Conservation (phyloP, 2,113 vertebrate genomes). For the Manacus vitellinus region DNA sequence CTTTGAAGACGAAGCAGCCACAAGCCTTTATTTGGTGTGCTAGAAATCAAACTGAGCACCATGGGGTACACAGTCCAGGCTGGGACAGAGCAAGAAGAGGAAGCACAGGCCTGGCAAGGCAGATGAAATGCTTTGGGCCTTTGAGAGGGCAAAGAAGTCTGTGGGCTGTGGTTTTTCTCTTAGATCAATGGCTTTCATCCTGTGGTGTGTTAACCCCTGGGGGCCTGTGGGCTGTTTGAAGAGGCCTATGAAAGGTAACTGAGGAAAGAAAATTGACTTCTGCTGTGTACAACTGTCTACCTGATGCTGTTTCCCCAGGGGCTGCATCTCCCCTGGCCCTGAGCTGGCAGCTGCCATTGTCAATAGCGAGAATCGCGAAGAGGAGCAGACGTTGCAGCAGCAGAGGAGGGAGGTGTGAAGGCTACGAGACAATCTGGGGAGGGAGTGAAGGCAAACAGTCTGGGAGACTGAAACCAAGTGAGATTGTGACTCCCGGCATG, state of each 20-base stretch:
- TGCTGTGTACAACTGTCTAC: background rate
- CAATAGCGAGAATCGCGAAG: accelerated
- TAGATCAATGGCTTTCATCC: background rate
- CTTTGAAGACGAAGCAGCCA: background rate
- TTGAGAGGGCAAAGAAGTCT: background rate
- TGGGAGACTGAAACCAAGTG: slow-evolving; percentile 11
- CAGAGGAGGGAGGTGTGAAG: slow-evolving; percentile 43
- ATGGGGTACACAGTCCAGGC: accelerated
- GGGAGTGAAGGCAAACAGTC: slow-evolving; percentile 6
- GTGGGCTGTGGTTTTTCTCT: background rate
- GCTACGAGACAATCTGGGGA: background rate
- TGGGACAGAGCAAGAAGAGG: background rate
- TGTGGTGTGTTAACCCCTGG: background rate
- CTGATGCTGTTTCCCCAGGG: background rate
- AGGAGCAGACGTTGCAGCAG: background rate
- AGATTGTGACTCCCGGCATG: background rate
- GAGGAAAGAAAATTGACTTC: background rate
- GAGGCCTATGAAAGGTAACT: background rate
- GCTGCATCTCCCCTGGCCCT: background rate
- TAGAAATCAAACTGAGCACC: background rate
- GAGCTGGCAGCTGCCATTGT: background rate
- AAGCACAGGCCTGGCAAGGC: accelerated
- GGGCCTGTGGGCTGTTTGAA: background rate
- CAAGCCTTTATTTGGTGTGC: background rate
- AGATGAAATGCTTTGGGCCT: background rate